Percentiles rank a stretch among this genome's conserved stretches.
These are phyloP conservation scores for Portunus trituberculatus DNA, from an alignment of 1,140 invertebrate genomes.

Conservation along the genomic window DNA sequence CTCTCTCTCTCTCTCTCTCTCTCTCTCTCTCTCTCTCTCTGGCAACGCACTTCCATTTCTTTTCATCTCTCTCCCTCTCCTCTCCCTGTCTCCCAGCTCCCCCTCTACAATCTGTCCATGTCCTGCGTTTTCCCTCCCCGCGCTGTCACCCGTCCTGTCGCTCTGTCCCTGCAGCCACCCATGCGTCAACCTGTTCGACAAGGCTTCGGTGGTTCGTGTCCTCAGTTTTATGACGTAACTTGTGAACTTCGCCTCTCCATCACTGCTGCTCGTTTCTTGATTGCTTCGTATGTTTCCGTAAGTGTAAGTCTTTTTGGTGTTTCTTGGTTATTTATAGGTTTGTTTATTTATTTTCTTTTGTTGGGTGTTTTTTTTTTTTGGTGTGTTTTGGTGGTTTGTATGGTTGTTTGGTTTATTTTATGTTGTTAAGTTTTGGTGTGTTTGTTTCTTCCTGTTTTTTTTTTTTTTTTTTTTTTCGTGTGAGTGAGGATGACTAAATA, in stretches of 20 bases:
- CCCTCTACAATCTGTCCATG: neutral
- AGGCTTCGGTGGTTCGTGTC: neutral
- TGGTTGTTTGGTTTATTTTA: too few species aligned
- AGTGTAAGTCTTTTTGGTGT: too few species aligned
- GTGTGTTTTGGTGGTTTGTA: too few species aligned
- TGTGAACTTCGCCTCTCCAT: neutral
- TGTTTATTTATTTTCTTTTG: too few species aligned
- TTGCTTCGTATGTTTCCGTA: neutral
- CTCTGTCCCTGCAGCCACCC: neutral
- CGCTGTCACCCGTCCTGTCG: neutral
- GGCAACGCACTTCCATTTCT: neutral
- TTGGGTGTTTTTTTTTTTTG: too few species aligned
- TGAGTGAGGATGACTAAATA: too few species aligned
- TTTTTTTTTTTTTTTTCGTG: neutral
- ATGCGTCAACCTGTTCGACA: neutral
- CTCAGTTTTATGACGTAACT: too few species aligned
- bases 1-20: too few species aligned
- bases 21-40: too few species aligned
- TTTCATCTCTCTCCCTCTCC: slow-evolving; percentile 23
- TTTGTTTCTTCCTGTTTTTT: too few species aligned
- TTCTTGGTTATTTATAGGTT: too few species aligned
- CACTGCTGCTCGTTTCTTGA: neutral
- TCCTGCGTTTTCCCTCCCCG: neutral
- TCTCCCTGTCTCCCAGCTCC: neutral
- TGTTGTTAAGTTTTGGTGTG: too few species aligned